A percentile compares a stretch with the other conserved stretches of the same genome.
These are phyloP conservation scores for Nycteola revayana DNA, from an alignment of 2,888 invertebrate species.

Conservation along the genomic window DNA sequence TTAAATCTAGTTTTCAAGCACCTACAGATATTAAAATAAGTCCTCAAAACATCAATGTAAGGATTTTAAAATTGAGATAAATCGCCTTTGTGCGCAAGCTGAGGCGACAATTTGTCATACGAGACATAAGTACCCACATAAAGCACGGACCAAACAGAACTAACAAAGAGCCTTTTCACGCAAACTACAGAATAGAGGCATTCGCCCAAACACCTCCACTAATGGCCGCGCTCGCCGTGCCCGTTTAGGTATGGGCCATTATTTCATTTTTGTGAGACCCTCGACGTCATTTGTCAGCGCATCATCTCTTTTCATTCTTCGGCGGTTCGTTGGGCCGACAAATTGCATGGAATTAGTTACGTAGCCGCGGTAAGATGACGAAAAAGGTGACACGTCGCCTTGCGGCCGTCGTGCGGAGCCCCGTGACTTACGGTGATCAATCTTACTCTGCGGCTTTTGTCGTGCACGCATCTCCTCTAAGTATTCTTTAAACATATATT, in stretches of 20 bases:
- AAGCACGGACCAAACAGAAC: slow-evolving; percentile 75
- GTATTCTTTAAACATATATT: slow-evolving; percentile 43
- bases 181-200: slow-evolving; percentile 75
- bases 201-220: slow-evolving; percentile 80
- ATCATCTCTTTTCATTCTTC: slow-evolving; percentile 77
- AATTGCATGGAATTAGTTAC: slow-evolving; percentile 79
- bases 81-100: slow-evolving; percentile 55
- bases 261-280: slow-evolving; percentile 79
- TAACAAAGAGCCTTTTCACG: slow-evolving; percentile 78
- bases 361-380: slow-evolving; percentile 77
- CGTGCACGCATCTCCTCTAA: slow-evolving; percentile 58
- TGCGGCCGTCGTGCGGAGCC: slow-evolving; percentile 47
- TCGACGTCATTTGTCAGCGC: slow-evolving; percentile 78
- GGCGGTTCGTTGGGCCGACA: slow-evolving; percentile 71
- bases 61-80: slow-evolving; percentile 55
- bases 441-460: slow-evolving; percentile 64
- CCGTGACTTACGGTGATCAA: slow-evolving; percentile 64
- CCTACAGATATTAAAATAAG: slow-evolving; percentile 8
- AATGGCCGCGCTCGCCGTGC: slow-evolving; percentile 71
- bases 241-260: slow-evolving; percentile 77
- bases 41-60: slow-evolving; percentile 24
- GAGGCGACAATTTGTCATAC: slow-evolving; percentile 73
- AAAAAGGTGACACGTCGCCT: slow-evolving; percentile 77
- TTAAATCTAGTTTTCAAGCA: no score
- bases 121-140: slow-evolving; percentile 73